Percentiles rank a stretch among this genome's conserved stretches.
Evolutionary conservation across 2,888 invertebrate species (phyloP).

Genomic region (Pseudococcus longispinus): DNA sequence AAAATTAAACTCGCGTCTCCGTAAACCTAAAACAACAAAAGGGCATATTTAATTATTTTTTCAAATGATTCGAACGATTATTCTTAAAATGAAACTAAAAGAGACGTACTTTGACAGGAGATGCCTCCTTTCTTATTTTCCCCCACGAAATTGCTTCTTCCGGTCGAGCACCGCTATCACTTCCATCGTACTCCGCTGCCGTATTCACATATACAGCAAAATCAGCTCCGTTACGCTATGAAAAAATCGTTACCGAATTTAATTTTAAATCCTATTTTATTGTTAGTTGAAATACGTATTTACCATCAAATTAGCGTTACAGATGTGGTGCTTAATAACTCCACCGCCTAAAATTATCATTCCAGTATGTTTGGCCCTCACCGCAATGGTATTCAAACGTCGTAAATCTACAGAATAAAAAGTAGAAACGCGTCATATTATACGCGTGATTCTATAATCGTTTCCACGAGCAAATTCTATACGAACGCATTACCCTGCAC

Average conservation of each 20-base stretch:
- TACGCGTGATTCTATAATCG: not conserved
- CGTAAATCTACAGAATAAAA: conserved; percentile 73
- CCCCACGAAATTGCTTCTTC: conserved; percentile 99
- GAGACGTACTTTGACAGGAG: conserved; percentile 79
- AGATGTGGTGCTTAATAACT: conserved; percentile 98
- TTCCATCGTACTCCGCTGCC: conserved; percentile 94
- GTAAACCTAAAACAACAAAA: conserved; percentile 69
- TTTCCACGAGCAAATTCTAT: not conserved
- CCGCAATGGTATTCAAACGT: conserved; percentile 90
- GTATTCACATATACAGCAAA: conserved; percentile 96
- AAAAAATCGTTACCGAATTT: conserved; percentile 57
- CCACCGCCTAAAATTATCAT: conserved; percentile 97
- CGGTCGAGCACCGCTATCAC: conserved; percentile 95
- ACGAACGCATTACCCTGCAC: conserved; percentile 71
- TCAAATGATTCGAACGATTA: not conserved
- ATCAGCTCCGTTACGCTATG: conserved; percentile 92
- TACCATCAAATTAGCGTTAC: conserved; percentile 98
- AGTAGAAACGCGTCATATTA: not conserved
- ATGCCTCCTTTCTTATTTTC: conserved; percentile 87
- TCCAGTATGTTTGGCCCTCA: conserved; percentile 91
- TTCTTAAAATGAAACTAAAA: not conserved
- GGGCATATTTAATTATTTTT: not conserved
- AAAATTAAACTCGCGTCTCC: conserved; percentile 94
- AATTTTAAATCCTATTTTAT: not conserved
- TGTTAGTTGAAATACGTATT: conserved; percentile 58